Conservation (phyloP, 30 jellyfish, hydroid and myxozoan genomes). For the Hydra vulgaris region DNA sequence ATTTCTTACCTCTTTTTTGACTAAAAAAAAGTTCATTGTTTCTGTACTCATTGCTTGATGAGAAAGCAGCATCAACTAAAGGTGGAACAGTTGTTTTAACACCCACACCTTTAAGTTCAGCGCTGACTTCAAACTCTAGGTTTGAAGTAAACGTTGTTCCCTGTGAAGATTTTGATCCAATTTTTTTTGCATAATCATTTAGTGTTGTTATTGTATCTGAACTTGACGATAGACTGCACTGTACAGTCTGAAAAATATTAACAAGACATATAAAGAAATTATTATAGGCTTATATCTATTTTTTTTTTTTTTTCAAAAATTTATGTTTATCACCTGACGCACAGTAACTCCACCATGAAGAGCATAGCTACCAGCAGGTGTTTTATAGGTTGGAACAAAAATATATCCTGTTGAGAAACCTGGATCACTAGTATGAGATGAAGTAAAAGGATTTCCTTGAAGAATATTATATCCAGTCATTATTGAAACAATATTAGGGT, state of each 20-base stretch:
- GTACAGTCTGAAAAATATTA: neutral
- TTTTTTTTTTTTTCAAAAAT: too few species aligned
- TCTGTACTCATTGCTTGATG: conserved; percentile 10
- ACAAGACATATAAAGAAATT: neutral
- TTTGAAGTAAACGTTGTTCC: neutral
- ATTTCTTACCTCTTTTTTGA: neutral
- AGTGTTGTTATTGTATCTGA: neutral
- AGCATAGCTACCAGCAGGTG: conserved; percentile 4
- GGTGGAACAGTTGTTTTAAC: conserved; percentile 35
- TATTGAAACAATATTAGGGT: conserved; percentile 33
- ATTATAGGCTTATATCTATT: neutral
- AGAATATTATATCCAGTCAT: conserved; percentile 42
- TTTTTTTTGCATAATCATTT: neutral
- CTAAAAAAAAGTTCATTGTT: conserved; percentile 23
- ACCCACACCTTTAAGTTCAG: conserved; percentile 26
- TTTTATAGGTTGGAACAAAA: conserved; percentile 13
- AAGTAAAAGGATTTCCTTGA: conserved; percentile 30
- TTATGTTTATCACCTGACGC: neutral
- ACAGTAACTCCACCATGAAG: conserved; percentile 1
- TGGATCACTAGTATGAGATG: too few species aligned
- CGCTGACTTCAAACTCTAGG: conserved; percentile 22
- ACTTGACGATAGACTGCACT: neutral
- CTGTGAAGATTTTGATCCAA: neutral
- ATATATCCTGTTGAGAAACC: too few species aligned
- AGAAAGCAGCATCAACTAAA: conserved; percentile 17